Conservation (phyloP, 92 coral and sea anemone species). For the Virgularia gustaviana region DNA sequence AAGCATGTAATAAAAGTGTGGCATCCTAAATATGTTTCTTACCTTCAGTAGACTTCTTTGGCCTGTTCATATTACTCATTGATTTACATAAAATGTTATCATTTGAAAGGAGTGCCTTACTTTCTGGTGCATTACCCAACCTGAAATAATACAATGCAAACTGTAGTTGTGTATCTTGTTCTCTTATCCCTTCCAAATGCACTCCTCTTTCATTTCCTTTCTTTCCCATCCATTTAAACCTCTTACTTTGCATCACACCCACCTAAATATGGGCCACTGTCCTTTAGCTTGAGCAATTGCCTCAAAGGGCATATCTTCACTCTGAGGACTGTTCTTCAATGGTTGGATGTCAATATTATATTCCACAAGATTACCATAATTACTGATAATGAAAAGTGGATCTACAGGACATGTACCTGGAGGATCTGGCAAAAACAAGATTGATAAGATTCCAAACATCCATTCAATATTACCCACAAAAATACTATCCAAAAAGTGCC, state of each 20-base stretch:
- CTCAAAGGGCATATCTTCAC: slow-evolving; percentile 88
- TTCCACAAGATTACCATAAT: slow-evolving; percentile 93
- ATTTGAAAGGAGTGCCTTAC: slow-evolving; percentile 4
- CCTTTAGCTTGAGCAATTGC: slow-evolving; percentile 72
- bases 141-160: neutral
- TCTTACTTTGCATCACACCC: no score
- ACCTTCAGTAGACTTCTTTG: slow-evolving; percentile 2
- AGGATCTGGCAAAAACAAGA: slow-evolving; percentile 48
- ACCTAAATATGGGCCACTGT: slow-evolving; percentile 85
- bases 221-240: no score
- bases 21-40: no score
- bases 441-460: neutral
- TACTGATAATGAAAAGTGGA: slow-evolving; percentile 81
- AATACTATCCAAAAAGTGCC: neutral
- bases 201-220: no score
- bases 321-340: slow-evolving; percentile 68
- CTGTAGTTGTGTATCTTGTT: no score
- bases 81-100: slow-evolving; percentile 1
- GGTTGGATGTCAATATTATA: slow-evolving; percentile 84
- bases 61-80: neutral
- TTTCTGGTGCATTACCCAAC: slow-evolving; percentile 16
- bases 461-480: neutral
- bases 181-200: no score
- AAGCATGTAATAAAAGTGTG: no score
- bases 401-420: slow-evolving; percentile 67